Evolutionary conservation across 2,888 invertebrate genomes (phyloP).

Genomic region (Agrochola lota): DNA sequence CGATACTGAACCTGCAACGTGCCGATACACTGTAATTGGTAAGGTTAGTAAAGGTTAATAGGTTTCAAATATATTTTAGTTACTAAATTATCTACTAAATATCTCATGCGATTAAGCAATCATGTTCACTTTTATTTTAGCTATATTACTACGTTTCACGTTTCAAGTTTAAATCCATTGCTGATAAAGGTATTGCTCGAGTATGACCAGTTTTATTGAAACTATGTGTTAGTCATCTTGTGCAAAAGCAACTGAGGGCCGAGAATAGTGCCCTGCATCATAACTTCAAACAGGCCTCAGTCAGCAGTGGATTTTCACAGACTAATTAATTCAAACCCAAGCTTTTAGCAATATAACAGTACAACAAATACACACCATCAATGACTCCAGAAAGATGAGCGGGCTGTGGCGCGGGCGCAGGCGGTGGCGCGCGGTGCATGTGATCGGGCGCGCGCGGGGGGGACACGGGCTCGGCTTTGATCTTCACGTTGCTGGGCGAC

Average conservation of each 20-base stretch:
- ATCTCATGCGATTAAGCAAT: constrained; percentile 37
- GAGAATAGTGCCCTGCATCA: not conserved
- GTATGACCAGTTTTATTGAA: not conserved
- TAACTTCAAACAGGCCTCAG: not conserved
- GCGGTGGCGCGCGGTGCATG: constrained; percentile 88
- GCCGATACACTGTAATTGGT: constrained; percentile 68
- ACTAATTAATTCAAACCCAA: constrained; percentile 11
- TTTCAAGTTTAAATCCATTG: not conserved
- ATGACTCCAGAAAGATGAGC: constrained; percentile 87
- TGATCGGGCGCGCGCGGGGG: constrained; percentile 96
- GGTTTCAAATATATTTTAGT: constrained; percentile 43
- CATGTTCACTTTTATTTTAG: not conserved
- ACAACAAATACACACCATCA: constrained; percentile 79
- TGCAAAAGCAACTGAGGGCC: not conserved
- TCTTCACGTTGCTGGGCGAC: constrained; percentile 96
- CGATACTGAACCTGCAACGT: constrained; percentile 93
- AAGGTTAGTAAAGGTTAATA: constrained; percentile 62
- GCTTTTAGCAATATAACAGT: constrained; percentile 13
- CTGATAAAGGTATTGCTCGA: not conserved
- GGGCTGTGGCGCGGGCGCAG: constrained; percentile 85
- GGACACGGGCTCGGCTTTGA: constrained; percentile 98
- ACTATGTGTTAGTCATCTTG: not conserved
- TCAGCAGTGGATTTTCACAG: not conserved
- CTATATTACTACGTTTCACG: not conserved
- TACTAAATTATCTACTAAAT: constrained; percentile 24